A percentile compares a stretch with the other conserved stretches of the same genome.
Evolutionary conservation across 2,888 invertebrate genomes (phyloP).

Genomic region (Dolichomitus sp.): DNA sequence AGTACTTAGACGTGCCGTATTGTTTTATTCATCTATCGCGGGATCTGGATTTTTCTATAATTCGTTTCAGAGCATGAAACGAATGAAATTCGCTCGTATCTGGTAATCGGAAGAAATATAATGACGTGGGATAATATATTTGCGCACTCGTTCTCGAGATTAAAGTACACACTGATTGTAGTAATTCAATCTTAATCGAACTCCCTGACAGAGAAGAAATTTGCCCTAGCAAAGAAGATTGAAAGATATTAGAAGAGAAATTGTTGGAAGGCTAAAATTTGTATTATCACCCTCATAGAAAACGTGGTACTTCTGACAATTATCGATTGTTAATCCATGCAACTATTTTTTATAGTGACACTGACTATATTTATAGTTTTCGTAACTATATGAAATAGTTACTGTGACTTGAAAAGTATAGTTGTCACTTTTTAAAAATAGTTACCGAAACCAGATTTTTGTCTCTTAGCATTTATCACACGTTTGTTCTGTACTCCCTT

Average conservation of each 20-base stretch:
- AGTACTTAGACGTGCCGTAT: slow-evolving; percentile 56
- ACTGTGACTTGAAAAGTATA: no score
- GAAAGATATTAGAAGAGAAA: slow-evolving; percentile 24
- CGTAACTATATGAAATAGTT: no score
- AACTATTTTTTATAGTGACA: slow-evolving; percentile 1
- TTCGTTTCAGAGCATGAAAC: slow-evolving; percentile 1
- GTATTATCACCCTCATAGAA: slow-evolving; percentile 14
- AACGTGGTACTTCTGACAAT: no score
- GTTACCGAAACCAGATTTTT: no score
- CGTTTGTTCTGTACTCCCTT: slow-evolving; percentile 5
- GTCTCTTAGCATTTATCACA: slow-evolving; percentile 2
- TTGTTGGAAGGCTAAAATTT: slow-evolving; percentile 54
- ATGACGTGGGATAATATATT: slow-evolving; percentile 27
- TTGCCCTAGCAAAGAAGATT: slow-evolving; percentile 11
- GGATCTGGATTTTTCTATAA: not conserved
- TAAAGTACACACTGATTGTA: slow-evolving; percentile 1
- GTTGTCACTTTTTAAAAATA: no score
- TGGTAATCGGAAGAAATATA: slow-evolving; percentile 47
- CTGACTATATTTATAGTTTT: no score
- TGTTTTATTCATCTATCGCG: slow-evolving; percentile 8
- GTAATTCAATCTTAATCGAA: slow-evolving; percentile 8
- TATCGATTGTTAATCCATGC: no score
- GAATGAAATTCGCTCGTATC: slow-evolving; percentile 10
- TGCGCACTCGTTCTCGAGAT: slow-evolving; percentile 11
- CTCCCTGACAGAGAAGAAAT: not conserved